These are phyloP conservation scores for Dryobota labecula DNA, from an alignment of 2,888 invertebrate genomes.

Conservation along the genomic window DNA sequence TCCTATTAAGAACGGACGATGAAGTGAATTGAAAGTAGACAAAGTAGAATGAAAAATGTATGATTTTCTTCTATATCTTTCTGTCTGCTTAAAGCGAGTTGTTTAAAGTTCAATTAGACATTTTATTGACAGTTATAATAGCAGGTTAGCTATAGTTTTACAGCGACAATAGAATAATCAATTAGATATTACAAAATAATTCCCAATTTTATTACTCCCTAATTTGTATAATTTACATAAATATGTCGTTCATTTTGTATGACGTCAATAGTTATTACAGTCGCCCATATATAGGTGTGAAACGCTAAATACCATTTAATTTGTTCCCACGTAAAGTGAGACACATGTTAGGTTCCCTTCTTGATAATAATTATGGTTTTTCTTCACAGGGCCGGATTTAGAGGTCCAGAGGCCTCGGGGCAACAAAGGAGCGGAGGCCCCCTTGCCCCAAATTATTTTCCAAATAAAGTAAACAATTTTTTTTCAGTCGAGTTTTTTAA, in stretches of 20 bases:
- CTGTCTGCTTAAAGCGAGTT: background rate
- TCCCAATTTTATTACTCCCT: background rate
- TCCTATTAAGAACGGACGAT: conserved; percentile 21
- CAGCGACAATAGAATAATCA: background rate
- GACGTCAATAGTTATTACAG: background rate
- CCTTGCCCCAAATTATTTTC: too few relatives aligned
- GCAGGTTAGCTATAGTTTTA: background rate
- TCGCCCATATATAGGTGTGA: background rate
- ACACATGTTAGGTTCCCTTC: background rate
- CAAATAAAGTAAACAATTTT: too few relatives aligned
- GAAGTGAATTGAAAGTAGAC: conserved; percentile 32
- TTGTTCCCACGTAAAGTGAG: background rate
- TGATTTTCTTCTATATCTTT: conserved; percentile 5
- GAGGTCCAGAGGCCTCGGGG: too few relatives aligned
- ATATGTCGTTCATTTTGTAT: background rate
- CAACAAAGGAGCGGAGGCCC: too few relatives aligned
- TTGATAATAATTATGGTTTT: background rate
- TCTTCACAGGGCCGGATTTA: too few relatives aligned
- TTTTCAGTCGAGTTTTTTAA: too few relatives aligned
- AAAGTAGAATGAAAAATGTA: conserved; percentile 36
- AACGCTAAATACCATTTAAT: background rate
- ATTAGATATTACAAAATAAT: conserved; percentile 2
- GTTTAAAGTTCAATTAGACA: background rate
- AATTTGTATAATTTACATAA: conserved; percentile 9
- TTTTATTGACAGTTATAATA: background rate